Conservation (phyloP, 2,113 vertebrate species). For the Paramormyrops kingsleyae region DNA sequence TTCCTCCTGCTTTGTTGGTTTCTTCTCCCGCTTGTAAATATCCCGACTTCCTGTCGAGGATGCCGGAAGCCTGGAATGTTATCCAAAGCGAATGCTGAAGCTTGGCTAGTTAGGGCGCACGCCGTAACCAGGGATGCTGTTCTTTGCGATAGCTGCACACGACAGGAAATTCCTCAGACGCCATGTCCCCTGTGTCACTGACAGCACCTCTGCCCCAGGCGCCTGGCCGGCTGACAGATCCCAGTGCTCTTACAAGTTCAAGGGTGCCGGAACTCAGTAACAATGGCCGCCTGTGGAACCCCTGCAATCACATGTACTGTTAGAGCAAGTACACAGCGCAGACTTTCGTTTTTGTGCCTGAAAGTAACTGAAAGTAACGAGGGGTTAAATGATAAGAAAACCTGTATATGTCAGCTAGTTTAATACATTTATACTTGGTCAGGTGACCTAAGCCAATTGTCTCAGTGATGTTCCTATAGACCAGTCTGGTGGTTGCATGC, state of each 20-base stretch:
- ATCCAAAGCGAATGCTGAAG: constrained; percentile 51
- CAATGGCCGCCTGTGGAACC: neutral
- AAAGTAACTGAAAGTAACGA: neutral
- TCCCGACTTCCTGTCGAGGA: constrained; percentile 30
- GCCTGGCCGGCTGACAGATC: neutral
- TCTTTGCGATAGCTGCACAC: constrained; percentile 59
- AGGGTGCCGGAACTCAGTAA: neutral
- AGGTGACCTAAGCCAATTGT: neutral
- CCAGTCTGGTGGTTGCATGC: neutral
- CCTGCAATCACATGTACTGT: neutral
- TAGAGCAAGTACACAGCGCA: neutral
- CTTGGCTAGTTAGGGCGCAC: constrained; percentile 42
- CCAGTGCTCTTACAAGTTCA: constrained; percentile 23
- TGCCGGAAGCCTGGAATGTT: constrained; percentile 40
- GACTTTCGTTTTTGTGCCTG: neutral
- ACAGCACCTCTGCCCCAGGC: constrained; percentile 19
- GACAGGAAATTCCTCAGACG: constrained; percentile 61
- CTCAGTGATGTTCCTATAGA: neutral
- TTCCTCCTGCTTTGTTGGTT: neutral
- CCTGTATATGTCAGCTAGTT: neutral
- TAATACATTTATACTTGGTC: neutral
- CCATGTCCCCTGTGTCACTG: constrained; percentile 14
- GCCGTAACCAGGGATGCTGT: constrained; percentile 42
- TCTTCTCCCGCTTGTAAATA: constrained; percentile 37
- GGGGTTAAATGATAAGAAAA: neutral